These are phyloP conservation scores for Neoitamus cyanurus DNA, from an alignment of 2,888 invertebrate species.

Conservation along the genomic window DNA sequence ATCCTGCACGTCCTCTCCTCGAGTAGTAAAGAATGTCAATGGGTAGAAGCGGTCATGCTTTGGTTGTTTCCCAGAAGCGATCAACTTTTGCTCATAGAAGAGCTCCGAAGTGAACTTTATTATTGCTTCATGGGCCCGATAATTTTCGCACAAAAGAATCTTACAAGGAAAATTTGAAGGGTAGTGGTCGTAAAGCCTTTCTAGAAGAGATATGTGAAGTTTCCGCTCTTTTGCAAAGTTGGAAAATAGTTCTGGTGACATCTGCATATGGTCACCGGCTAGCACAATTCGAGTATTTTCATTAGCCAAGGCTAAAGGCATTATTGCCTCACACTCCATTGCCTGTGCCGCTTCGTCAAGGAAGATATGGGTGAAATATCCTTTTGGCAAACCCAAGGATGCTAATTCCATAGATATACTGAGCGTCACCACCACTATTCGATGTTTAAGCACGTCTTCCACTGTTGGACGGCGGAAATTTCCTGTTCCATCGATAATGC, in stretches of 20 bases:
- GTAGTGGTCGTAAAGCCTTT: slow-evolving; percentile 82
- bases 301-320: slow-evolving; percentile 80
- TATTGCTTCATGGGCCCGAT: slow-evolving; percentile 84
- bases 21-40: slow-evolving; percentile 82
- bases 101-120: slow-evolving; percentile 84
- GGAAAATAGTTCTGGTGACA: slow-evolving; percentile 84
- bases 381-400: slow-evolving; percentile 74
- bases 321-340: slow-evolving; percentile 86
- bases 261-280: slow-evolving; percentile 88
- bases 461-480: slow-evolving; percentile 77
- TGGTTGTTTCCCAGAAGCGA: slow-evolving; percentile 78
- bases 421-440: slow-evolving; percentile 82
- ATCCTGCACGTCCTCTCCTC: slow-evolving; percentile 84
- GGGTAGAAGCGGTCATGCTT: slow-evolving; percentile 78
- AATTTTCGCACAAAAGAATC: slow-evolving; percentile 83
- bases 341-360: slow-evolving; percentile 90
- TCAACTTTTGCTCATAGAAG: slow-evolving; percentile 82
- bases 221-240: slow-evolving; percentile 77
- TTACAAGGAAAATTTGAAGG: slow-evolving; percentile 80
- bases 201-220: slow-evolving; percentile 79
- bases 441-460: slow-evolving; percentile 77
- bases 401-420: slow-evolving; percentile 81
- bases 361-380: slow-evolving; percentile 80
- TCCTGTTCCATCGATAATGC: slow-evolving; percentile 74
- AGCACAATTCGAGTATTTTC: slow-evolving; percentile 79